Evolutionary conservation across 2,888 invertebrate genomes (phyloP).

Genomic region (Nyleta sp.): DNA sequence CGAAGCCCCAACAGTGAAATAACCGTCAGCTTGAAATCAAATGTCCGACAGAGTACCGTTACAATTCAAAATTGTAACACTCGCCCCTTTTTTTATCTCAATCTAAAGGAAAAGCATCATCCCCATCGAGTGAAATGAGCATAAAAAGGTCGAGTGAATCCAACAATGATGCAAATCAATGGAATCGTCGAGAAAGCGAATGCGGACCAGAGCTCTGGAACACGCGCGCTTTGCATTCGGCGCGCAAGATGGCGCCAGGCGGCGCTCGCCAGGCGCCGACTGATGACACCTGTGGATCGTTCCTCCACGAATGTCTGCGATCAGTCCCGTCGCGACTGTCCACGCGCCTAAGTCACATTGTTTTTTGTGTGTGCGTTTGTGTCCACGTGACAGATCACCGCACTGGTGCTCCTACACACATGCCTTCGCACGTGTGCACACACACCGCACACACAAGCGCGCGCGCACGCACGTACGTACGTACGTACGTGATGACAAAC

Average conservation of each 20-base stretch:
- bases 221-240: neutral
- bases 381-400: conserved; percentile 71
- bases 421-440: conserved; percentile 24
- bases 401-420: conserved; percentile 51
- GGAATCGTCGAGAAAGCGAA: conserved; percentile 35
- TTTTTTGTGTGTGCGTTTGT: conserved; percentile 69
- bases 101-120: too few species aligned
- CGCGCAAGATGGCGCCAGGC: neutral
- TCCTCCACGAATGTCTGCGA: conserved; percentile 73
- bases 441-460: conserved; percentile 28
- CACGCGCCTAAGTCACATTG: conserved; percentile 73
- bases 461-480: conserved; percentile 34
- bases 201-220: neutral
- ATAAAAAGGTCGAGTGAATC: too few species aligned
- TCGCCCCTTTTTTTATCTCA: too few species aligned
- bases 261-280: conserved; percentile 5
- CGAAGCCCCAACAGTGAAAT: too few species aligned
- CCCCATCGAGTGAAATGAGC: too few species aligned
- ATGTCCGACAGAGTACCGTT: too few species aligned
- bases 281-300: conserved; percentile 18
- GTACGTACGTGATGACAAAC: conserved; percentile 40
- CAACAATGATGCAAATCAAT: conserved; percentile 6
- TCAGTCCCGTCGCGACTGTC: conserved; percentile 81
- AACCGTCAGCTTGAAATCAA: too few species aligned
- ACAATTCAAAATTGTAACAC: too few species aligned